Evolutionary conservation across 1,140 invertebrate genomes (phyloP), one percentile per base, ranked within the genome.

Genomic region (Pectinophora gossypiella): DNA sequence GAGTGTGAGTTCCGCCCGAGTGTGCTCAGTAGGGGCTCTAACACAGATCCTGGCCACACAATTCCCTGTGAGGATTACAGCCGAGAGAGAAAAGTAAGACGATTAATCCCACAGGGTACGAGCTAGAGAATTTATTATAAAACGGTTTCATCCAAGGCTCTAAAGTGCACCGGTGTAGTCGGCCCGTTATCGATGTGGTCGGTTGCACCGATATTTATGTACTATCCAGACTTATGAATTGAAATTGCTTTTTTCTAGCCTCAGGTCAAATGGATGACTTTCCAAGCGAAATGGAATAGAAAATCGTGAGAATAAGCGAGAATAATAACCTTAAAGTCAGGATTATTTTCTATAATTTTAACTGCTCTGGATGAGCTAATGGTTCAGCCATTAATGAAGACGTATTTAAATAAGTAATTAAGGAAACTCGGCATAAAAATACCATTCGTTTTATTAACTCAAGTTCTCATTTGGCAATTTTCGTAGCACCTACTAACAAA

Each of bases 1-100:
- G n/a, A n/a, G n/a, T n/a, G n/a, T n/a, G 27, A 32, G 27, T 32
- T 32, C 9, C 27, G 1, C 9, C 9, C 27, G 27, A 32, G 27
- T 12, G n/a, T n/a, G 9, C 9, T 12, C 63, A 61, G 59, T 51
- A 64, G 32, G 61, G 62, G 62, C 15, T 18, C 36, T 18, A 40
- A 15, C 36, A 40, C 36, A 71, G 67, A 74, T 76, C 61, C 62
- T 81, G 69, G 72, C 71, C 74, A 72, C 66, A 80, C 75, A 82
- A 84, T 79, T 78, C 74, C 79, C 77, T 68, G 61, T 59, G 69
- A 71, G 78, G 76, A 82, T 85, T 74, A 79, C 61, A 59, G 64
- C 54, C 48, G 67, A 71, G 72, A 77, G 76, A 82, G 76, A 79
- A 79, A 86, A 85, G 75, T 82, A 85, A 84, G 78, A 73, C 78